phyloP scores from a whole-genome alignment of 2,797 vertebrate species.

The Sebastes taczanowskii region DNA sequence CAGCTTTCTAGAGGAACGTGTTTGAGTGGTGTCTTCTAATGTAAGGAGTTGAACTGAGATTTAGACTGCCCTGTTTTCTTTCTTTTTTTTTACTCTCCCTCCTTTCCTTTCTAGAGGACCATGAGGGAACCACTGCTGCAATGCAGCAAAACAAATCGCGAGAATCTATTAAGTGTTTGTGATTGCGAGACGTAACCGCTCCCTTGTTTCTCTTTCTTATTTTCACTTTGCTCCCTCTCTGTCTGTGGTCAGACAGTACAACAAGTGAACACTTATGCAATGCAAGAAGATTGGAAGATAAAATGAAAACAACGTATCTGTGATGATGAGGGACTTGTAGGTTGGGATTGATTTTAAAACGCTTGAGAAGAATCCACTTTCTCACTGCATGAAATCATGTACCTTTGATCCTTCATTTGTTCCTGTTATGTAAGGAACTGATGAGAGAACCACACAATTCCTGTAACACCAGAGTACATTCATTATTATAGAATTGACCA shows the following conservation, averaged over 20 bases:
- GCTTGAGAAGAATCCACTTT: neutral
- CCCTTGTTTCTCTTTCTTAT: slow-evolving; percentile 24
- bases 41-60: neutral
- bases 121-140: slow-evolving; percentile 79
- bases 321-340: neutral
- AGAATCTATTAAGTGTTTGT: slow-evolving; percentile 67
- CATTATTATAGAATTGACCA: neutral
- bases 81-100: slow-evolving; percentile 39
- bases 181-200: slow-evolving; percentile 41
- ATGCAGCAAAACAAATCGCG: slow-evolving; percentile 83
- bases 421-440: neutral
- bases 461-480: neutral
- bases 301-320: neutral
- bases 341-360: neutral
- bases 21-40: neutral
- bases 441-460: neutral
- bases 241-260: neutral
- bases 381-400: neutral
- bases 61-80: slow-evolving; percentile 2
- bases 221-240: slow-evolving; percentile 1
- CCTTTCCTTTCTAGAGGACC: slow-evolving; percentile 42
- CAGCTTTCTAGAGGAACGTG: neutral
- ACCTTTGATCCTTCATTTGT: neutral
- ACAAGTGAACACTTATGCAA: neutral
- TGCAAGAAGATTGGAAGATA: neutral